Conservation (phyloP, 2,113 vertebrate species). For the Panurus biarmicus region DNA sequence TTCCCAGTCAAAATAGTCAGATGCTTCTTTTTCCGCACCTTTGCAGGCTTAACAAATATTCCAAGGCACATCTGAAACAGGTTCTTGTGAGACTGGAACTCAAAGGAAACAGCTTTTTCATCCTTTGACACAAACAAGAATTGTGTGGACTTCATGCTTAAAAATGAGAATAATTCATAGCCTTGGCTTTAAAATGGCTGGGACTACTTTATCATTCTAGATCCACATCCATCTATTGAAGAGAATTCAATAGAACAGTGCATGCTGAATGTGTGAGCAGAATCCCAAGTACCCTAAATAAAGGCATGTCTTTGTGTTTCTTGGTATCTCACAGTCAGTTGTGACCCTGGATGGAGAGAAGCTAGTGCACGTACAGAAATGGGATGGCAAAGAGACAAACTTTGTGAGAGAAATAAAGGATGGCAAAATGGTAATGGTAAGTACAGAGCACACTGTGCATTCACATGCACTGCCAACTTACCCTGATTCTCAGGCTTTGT, state of each 20-base stretch:
- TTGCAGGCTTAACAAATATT: not conserved
- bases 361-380: conserved; percentile 89
- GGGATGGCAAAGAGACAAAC: conserved; percentile 91
- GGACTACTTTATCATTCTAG: conserved; percentile 25
- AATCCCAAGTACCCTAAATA: not conserved
- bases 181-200: not conserved
- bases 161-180: not conserved
- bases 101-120: not conserved
- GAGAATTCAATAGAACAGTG: not conserved
- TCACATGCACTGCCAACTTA: rapidly evolving
- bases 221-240: conserved; percentile 10
- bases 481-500: not conserved
- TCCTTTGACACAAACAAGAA: not conserved
- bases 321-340: conserved; percentile 76
- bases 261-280: not conserved
- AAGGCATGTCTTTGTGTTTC: conserved; percentile 19
- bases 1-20: not conserved
- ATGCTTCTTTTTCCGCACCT: not conserved
- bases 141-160: not conserved
- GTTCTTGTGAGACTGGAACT: not conserved
- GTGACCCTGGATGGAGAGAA: conserved; percentile 85
- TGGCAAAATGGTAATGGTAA: conserved; percentile 88
- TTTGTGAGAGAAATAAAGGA: conserved; percentile 90
- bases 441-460: not conserved
- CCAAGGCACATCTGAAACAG: not conserved